These are phyloP conservation scores for Peromyscus melanophrys DNA, from an alignment of 2,797 vertebrate genomes.

Conservation along the genomic window DNA sequence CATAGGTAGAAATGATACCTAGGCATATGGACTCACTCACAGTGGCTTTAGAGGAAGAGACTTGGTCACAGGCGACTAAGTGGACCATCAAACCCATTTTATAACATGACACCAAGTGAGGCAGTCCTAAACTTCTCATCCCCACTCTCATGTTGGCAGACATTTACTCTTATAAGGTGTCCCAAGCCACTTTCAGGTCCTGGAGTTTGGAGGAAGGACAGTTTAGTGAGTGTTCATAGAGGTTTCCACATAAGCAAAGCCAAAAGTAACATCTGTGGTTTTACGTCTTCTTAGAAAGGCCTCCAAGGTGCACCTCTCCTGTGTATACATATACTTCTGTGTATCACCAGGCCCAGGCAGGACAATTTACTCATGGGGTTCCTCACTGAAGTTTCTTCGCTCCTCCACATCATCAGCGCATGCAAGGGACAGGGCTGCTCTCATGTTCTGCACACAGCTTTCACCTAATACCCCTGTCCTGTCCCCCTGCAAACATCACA, in stretches of 20 bases:
- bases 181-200: slow-evolving; percentile 61
- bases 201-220: slow-evolving; percentile 82
- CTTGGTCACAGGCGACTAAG: slow-evolving; percentile 78
- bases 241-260: slow-evolving; percentile 81
- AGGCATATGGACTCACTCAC: slow-evolving; percentile 81
- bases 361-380: slow-evolving; percentile 83
- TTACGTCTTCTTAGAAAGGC: slow-evolving; percentile 78
- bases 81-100: slow-evolving; percentile 74
- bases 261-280: slow-evolving; percentile 87
- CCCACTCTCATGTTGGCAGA: slow-evolving; percentile 67
- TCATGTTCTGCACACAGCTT: slow-evolving; percentile 90
- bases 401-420: slow-evolving; percentile 86
- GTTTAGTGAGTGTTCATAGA: slow-evolving; percentile 89
- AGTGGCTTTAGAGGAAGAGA: slow-evolving; percentile 81
- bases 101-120: slow-evolving; percentile 49
- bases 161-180: slow-evolving; percentile 52
- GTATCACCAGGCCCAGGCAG: slow-evolving; percentile 79
- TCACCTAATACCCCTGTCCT: slow-evolving; percentile 87
- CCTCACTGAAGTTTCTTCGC: slow-evolving; percentile 86
- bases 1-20: slow-evolving; percentile 86
- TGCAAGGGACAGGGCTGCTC: slow-evolving; percentile 83
- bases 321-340: slow-evolving; percentile 72
- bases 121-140: slow-evolving; percentile 47
- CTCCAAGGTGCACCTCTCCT: slow-evolving; percentile 81
- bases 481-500: slow-evolving; percentile 83